Conservation (phyloP, 2,113 vertebrate species). For the Centropus bengalensis region DNA sequence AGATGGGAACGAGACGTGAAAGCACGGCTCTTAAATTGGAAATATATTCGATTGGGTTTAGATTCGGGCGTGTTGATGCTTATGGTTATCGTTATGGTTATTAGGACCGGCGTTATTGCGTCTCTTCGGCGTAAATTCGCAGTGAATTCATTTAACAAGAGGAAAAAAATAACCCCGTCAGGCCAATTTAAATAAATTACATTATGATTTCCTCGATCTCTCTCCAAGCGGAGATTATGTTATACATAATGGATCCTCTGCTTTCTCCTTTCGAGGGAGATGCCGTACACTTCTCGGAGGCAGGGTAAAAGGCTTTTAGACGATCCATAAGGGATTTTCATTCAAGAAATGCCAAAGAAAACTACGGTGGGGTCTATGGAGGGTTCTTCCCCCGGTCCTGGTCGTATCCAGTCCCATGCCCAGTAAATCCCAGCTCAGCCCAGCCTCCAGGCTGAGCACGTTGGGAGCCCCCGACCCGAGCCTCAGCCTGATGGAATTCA, state of each 20-base stretch:
- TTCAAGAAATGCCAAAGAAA: neutral
- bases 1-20: neutral
- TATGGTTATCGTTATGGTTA: neutral
- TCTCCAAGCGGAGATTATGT: neutral
- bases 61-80: neutral
- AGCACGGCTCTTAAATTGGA: neutral
- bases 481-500: neutral
- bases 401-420: neutral
- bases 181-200: conserved; percentile 27
- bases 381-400: neutral
- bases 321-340: neutral
- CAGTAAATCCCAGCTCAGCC: neutral
- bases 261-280: neutral
- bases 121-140: neutral
- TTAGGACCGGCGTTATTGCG: neutral
- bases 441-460: neutral
- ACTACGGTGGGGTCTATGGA: accelerated
- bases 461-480: neutral
- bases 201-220: neutral
- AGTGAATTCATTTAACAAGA: neutral
- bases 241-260: neutral
- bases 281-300: neutral
- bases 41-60: neutral
- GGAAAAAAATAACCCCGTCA: neutral
- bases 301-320: neutral